Conservation (phyloP, 2,113 vertebrate genomes). For the Amphiprion ocellaris region DNA sequence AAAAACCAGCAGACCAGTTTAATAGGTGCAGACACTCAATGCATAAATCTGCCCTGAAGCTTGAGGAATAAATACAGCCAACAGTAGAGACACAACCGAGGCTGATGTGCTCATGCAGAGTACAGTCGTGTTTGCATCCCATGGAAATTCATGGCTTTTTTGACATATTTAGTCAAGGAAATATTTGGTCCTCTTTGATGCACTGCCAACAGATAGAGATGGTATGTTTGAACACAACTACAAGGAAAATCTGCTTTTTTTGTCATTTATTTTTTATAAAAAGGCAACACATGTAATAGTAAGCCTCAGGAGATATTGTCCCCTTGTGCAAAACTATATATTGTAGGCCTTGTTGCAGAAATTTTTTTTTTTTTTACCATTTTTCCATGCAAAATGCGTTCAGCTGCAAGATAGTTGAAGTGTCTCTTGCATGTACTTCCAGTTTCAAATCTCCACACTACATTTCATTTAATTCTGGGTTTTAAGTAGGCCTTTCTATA, state of each 20-base stretch:
- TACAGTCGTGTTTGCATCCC: background rate
- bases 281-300: too few species aligned
- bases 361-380: too few species aligned
- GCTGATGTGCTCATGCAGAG: conserved; percentile 11
- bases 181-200: background rate
- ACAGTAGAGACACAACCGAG: conserved; percentile 24
- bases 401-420: background rate
- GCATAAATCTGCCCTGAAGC: conserved; percentile 55
- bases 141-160: conserved; percentile 2
- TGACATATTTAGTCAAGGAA: background rate
- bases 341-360: too few species aligned
- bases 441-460: background rate
- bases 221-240: too few species aligned
- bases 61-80: conserved; percentile 51
- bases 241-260: too few species aligned
- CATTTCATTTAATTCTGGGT: background rate
- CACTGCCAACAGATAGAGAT: background rate
- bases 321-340: too few species aligned
- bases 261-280: too few species aligned
- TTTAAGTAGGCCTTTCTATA: background rate
- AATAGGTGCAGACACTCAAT: conserved; percentile 32
- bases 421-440: background rate
- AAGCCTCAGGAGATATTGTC: too few species aligned
- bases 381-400: background rate
- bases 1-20: conserved; percentile 49